Evolutionary conservation across 2,888 invertebrate species (phyloP).

Genomic region (Nyleta sp.): DNA sequence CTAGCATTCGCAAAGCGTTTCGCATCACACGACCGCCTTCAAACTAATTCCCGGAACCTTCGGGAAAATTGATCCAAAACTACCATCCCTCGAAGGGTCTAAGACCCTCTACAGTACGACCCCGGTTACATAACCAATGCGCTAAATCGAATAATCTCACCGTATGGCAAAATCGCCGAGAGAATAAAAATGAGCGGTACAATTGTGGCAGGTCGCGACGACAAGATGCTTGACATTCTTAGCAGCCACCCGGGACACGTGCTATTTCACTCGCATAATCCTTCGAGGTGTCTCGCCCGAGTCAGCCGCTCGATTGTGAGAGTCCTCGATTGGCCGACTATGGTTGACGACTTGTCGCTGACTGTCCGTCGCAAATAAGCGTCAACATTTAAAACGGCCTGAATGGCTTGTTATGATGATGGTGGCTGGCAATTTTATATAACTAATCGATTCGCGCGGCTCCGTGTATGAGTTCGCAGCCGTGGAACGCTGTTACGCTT

Average conservation of each 20-base stretch:
- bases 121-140: too few relatives aligned
- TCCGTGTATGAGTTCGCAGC: slow-evolving; percentile 31
- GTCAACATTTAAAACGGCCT: not conserved
- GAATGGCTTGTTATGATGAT: slow-evolving; percentile 1
- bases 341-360: slow-evolving; percentile 10
- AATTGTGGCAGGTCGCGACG: slow-evolving; percentile 70
- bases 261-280: slow-evolving; percentile 65
- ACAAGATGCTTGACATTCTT: slow-evolving; percentile 70
- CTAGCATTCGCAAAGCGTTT: too few relatives aligned
- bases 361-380: not conserved
- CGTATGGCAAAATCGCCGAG: slow-evolving; percentile 71
- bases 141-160: too few relatives aligned
- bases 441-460: slow-evolving; percentile 54
- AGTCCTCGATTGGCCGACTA: not conserved
- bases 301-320: too few relatives aligned
- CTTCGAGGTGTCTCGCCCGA: not conserved
- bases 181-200: slow-evolving; percentile 72
- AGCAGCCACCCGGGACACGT: slow-evolving; percentile 75
- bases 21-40: too few relatives aligned
- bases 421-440: slow-evolving; percentile 53
- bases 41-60: too few relatives aligned
- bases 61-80: too few relatives aligned
- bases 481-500: slow-evolving; percentile 22
- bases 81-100: too few relatives aligned
- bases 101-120: too few relatives aligned